Base-by-base conservation (phyloP, 2,888 invertebrate species). In the Lottia gigantea region DNA sequence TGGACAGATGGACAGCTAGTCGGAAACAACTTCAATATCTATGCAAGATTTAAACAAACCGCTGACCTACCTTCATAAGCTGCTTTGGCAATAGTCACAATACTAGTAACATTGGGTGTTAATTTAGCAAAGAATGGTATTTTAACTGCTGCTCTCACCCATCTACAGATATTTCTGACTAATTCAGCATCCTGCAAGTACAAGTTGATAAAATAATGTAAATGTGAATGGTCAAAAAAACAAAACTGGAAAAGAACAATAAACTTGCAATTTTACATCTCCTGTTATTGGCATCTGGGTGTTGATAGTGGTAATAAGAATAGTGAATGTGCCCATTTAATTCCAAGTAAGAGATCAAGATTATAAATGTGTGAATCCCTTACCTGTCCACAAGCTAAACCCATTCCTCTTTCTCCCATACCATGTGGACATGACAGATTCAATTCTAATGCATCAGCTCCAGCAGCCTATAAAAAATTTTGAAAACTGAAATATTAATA, bases 401-500 rank as follows among this genome's bases (percentile, higher is more conserved):
- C 99, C 98, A 99, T 98, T 61, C 98, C 98, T 15, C 94, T 93
- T 88, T 98, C 98, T 1, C 97, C 97, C 97, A 99, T 98, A 8
- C 98, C 98, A 89, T 99, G 98, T 0, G 98, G 98, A 88, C 99
- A 98, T 0, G 97, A 98, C 67, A 99, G 89, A 90, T 99, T 99
- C 67, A 98, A 90, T 75, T 99, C 99, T 16, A 99, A 89, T 0
- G 96, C 98, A 90, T 99, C 98, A 0, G 98, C 93, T 0, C 98
- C 98, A 0, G 96, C 91, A 55, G 55, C 55, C 55, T 55, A 23
- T 4, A 55, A 0, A 91, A 80, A 55, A 11, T 40, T 40, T 8
- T 8, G 11, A 40, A 8, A 40, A 40, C 40, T 40, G 7, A 8
- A 40, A 6, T 40, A 6, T 40, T 31, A 47, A 8, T 31, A 12